phyloP scores from a whole-genome alignment of 2,888 invertebrate species.

The Nomada ruficornis region DNA sequence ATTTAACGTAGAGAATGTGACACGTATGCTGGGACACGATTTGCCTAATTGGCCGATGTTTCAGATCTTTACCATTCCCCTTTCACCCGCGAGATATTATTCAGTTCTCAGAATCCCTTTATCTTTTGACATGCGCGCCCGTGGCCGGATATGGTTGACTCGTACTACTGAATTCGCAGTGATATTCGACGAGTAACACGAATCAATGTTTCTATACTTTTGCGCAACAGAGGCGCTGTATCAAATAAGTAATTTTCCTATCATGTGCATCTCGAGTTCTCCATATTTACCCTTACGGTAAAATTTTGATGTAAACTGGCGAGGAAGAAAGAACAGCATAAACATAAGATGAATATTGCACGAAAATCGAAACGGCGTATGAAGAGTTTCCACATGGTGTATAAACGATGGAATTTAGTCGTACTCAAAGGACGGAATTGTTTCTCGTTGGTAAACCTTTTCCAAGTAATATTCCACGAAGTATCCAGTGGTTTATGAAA shows the following conservation, averaged over 20 bases:
- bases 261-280: neutral
- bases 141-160: neutral
- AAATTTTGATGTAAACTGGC: constrained; percentile 19
- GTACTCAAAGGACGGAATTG: neutral
- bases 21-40: constrained; percentile 45
- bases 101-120: neutral
- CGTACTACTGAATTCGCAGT: constrained; percentile 17
- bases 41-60: constrained; percentile 57
- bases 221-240: neutral
- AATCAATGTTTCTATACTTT: neutral
- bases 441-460: neutral
- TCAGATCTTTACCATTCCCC: constrained; percentile 19
- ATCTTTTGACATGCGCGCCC: neutral
- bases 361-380: neutral
- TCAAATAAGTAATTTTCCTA: neutral
- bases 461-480: neutral
- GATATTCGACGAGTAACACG: neutral
- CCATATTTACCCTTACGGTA: constrained; percentile 13
- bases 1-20: constrained; percentile 47
- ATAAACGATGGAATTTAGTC: neutral
- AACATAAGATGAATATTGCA: neutral
- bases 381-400: neutral
- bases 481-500: neutral
- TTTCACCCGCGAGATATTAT: constrained; percentile 12
- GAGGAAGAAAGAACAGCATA: neutral